Evolutionary conservation across 64 coral and sea anemone species (phyloP), one percentile per base, ranked within the genome.

Genomic region (Pocillopora verrucosa): DNA sequence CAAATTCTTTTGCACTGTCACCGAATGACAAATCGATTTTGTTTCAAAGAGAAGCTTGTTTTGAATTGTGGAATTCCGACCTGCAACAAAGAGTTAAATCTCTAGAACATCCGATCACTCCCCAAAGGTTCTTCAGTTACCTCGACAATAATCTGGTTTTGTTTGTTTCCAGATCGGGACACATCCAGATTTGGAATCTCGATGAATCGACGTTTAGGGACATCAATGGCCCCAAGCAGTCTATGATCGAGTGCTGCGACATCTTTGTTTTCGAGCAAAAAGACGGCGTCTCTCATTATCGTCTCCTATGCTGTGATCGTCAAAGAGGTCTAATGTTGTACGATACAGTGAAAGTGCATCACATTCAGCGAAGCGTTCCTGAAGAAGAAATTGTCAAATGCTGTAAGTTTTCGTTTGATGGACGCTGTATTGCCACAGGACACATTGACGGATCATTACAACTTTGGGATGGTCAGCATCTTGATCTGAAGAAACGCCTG

Each of bases 321-420:
- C 37, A 51, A 4, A 87, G 92, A 6, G 80, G 76, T 16, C n/a
- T 89, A 37, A 59, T 65, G 30, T 82, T 93, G 16, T 75, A 72
- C 65, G 69, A 89, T 73, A 38, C 88, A 16, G 51, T 70, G 11
- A 15, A 60, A 60, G 60, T 10, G 14, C 25, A 19, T 20, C 59
- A 59, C 2, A 22, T 83, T 17, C 70, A 17, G 13, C 36, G 14
- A 1, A 77, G 7, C 35, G 76, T 63, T 65, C 35, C 26, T 16
- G 57, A 67, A 9, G 70, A 45, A 5, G 58, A 89, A 36, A 19
- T 73, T 60, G 80, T 72, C 26, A 77, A 22, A 5, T 93, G 92
- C 30, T 93, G 92, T 20, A 89, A 76, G 76, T 93, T 93, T 76
- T 93, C 92, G n/a, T 56, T 13, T 13, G 80, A 89, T 85, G 92